Percentiles rank a stretch among this genome's conserved stretches.
These are phyloP conservation scores for Dendrolimus houi DNA, from an alignment of 2,888 invertebrate genomes.

Conservation along the genomic window DNA sequence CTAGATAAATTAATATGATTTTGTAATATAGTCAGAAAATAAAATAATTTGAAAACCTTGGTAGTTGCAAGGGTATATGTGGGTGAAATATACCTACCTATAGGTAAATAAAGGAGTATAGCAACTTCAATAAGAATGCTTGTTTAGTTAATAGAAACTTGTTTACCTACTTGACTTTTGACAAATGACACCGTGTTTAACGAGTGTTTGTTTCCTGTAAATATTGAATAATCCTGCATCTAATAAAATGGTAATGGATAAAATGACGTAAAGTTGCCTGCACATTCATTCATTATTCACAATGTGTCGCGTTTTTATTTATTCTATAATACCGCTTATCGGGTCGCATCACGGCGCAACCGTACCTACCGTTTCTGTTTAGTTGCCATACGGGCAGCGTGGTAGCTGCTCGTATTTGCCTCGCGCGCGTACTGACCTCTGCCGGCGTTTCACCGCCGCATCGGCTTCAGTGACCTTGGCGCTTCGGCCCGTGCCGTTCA, in stretches of 20 bases:
- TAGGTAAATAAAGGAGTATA: too few species aligned
- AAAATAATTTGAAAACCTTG: too few species aligned
- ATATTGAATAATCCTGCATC: neutral
- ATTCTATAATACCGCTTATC: constrained; percentile 70
- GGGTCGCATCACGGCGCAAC: constrained; percentile 50
- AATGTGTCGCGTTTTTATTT: constrained; percentile 57
- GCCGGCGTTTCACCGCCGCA: constrained; percentile 33
- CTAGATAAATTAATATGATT: too few species aligned
- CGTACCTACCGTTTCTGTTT: constrained; percentile 41
- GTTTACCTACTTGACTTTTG: too few species aligned
- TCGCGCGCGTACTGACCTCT: constrained; percentile 48
- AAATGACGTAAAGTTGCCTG: constrained; percentile 33
- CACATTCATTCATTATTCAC: constrained; percentile 63
- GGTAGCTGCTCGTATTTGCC: constrained; percentile 46
- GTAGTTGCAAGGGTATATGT: too few species aligned
- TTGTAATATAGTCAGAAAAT: too few species aligned
- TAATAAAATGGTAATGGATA: constrained; percentile 16
- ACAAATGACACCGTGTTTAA: neutral
- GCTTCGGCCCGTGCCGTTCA: constrained; percentile 58
- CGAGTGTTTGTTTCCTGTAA: neutral
- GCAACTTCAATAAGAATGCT: too few species aligned
- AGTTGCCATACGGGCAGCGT: constrained; percentile 68
- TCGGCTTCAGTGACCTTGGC: constrained; percentile 60
- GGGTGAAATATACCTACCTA: too few species aligned
- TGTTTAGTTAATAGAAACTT: too few species aligned